Evolutionary conservation across 2,888 invertebrate genomes (phyloP).

Genomic region (Ectemnius continuus): DNA sequence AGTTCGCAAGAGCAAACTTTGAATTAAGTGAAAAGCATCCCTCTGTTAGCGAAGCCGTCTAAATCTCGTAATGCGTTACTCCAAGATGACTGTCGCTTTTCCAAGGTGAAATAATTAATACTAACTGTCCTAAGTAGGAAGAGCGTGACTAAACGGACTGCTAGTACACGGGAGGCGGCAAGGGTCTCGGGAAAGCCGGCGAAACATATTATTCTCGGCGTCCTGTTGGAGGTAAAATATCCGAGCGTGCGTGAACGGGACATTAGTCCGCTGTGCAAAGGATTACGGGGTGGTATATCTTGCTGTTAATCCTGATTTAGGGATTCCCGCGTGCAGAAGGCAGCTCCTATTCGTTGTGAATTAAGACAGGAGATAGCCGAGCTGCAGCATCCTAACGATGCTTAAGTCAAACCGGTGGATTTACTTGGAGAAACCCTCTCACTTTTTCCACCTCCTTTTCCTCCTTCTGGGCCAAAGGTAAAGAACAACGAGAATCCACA

Average conservation of each 20-base stretch:
- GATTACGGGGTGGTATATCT: slow-evolving; percentile 58
- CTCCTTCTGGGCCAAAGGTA: background rate
- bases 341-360: slow-evolving; percentile 42
- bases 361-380: slow-evolving; percentile 37
- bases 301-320: slow-evolving; percentile 70
- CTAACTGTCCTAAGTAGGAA: slow-evolving; percentile 48
- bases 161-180: slow-evolving; percentile 27
- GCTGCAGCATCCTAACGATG: slow-evolving; percentile 25
- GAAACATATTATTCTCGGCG: slow-evolving; percentile 55
- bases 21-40: too few relatives aligned
- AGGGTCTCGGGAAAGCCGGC: slow-evolving; percentile 34
- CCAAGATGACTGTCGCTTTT: slow-evolving; percentile 11
- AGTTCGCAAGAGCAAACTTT: too few relatives aligned
- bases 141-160: slow-evolving; percentile 45
- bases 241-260: slow-evolving; percentile 54
- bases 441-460: too few relatives aligned
- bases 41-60: background rate
- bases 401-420: slow-evolving; percentile 37
- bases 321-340: slow-evolving; percentile 43
- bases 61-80: background rate
- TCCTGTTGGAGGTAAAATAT: slow-evolving; percentile 37
- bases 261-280: slow-evolving; percentile 63
- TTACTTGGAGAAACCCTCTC: slow-evolving; percentile 19
- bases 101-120: slow-evolving; percentile 54
- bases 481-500: too few relatives aligned